phyloP scores from a whole-genome alignment of 2,888 invertebrate genomes.

The Tyria jacobaeae region DNA sequence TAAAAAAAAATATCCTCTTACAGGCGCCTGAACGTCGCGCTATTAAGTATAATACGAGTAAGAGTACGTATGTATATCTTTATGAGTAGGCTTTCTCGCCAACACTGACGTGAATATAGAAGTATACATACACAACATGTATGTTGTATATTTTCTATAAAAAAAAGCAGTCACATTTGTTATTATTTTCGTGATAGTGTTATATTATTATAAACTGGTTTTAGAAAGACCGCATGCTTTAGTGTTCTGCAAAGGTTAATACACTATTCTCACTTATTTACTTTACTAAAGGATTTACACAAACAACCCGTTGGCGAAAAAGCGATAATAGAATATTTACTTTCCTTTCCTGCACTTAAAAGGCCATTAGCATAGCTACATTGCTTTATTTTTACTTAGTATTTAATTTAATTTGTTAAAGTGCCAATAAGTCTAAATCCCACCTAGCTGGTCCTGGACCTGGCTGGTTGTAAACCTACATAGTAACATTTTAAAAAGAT shows the following conservation, averaged over 20 bases:
- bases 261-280: too few species aligned
- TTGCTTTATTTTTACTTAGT: not conserved
- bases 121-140: not conserved
- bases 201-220: not conserved
- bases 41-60: conserved; percentile 67
- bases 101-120: conserved; percentile 7
- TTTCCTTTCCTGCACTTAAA: not conserved
- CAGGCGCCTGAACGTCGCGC: conserved; percentile 69
- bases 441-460: too few species aligned
- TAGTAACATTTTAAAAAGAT: too few species aligned
- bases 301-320: not conserved
- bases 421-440: too few species aligned
- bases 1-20: conserved; percentile 60
- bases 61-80: conserved; percentile 56
- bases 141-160: not conserved
- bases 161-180: too few species aligned
- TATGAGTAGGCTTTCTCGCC: conserved; percentile 29
- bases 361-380: not conserved
- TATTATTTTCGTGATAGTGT: not conserved
- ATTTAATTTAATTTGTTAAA: too few species aligned
- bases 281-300: not conserved
- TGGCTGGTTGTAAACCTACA: too few species aligned
- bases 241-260: too few species aligned
- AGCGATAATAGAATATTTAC: not conserved
- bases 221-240: not conserved